Conservation (phyloP, 1,140 invertebrate species). For the Diorhabda carinulata region DNA sequence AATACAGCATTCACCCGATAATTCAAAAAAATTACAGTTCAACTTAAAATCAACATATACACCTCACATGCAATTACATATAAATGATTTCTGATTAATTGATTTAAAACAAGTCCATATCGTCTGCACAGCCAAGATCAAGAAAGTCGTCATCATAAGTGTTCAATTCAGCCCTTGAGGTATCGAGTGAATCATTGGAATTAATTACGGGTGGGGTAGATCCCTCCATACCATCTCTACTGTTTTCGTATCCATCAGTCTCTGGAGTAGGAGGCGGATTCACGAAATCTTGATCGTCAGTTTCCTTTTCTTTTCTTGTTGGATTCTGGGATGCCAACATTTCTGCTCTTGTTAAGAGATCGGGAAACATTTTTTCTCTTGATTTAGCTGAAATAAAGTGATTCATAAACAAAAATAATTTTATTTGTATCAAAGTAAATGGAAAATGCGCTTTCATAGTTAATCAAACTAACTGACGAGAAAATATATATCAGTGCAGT, state of each 20-base stretch:
- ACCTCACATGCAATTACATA: no score
- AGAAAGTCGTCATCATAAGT: slow-evolving; percentile 67
- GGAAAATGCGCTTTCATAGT: no score
- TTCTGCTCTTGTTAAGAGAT: slow-evolving; percentile 56
- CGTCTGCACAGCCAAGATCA: slow-evolving; percentile 62
- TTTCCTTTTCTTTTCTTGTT: slow-evolving; percentile 47
- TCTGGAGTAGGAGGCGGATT: slow-evolving; percentile 76
- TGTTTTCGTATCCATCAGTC: slow-evolving; percentile 67
- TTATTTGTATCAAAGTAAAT: no score
- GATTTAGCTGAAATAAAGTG: slow-evolving; percentile 28
- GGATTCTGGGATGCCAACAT: slow-evolving; percentile 50
- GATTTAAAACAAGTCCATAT: slow-evolving; percentile 68
- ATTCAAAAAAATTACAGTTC: no score
- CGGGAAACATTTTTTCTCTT: slow-evolving; percentile 56
- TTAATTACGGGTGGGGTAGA: slow-evolving; percentile 10
- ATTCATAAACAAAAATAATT: no score
- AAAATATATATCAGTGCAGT: no score
- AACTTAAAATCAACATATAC: no score
- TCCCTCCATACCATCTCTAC: slow-evolving; percentile 58
- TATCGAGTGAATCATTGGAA: slow-evolving; percentile 18
- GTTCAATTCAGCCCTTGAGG: slow-evolving; percentile 28
- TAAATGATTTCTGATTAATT: no score
- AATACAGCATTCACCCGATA: no score
- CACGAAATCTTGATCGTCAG: slow-evolving; percentile 54
- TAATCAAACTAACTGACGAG: no score